phyloP scores from a whole-genome alignment of 2,113 vertebrate species.

The Ciconia maguari region DNA sequence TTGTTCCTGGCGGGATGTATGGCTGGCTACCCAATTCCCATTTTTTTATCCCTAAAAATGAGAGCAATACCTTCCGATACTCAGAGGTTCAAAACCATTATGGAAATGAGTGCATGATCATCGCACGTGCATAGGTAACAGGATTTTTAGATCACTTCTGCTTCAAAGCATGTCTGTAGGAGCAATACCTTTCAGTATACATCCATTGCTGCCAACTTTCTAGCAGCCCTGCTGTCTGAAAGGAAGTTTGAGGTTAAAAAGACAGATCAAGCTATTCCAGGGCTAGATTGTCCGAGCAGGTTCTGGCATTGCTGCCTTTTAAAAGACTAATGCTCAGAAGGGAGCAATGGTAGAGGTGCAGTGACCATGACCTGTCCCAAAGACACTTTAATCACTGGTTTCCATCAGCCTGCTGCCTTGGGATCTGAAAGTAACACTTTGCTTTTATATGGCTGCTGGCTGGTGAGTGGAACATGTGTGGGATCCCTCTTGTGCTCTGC shows the following conservation, averaged over 20 bases:
- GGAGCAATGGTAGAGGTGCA: background rate
- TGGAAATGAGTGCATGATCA: background rate
- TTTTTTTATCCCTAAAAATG: background rate
- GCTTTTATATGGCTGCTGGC: background rate
- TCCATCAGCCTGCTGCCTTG: background rate
- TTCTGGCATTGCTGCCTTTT: background rate
- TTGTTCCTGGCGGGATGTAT: background rate
- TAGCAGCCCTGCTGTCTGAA: background rate
- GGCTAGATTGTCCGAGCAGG: background rate
- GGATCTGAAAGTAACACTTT: background rate
- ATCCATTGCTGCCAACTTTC: background rate
- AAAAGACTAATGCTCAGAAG: background rate
- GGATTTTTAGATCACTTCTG: background rate
- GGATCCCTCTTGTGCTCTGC: background rate
- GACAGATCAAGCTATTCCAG: background rate
- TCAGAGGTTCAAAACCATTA: background rate
- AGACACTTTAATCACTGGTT: background rate
- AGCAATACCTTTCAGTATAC: background rate
- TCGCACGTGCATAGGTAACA: background rate
- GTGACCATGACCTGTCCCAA: background rate
- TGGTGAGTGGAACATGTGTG: rapidly evolving
- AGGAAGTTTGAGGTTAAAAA: background rate
- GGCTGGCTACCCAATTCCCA: background rate
- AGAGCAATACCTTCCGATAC: background rate
- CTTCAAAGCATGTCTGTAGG: background rate